Percentiles rank a stretch among this genome's conserved stretches.
Evolutionary conservation across 2,113 vertebrate species (phyloP).

Genomic region (human (Homo sapiens)): DNA sequence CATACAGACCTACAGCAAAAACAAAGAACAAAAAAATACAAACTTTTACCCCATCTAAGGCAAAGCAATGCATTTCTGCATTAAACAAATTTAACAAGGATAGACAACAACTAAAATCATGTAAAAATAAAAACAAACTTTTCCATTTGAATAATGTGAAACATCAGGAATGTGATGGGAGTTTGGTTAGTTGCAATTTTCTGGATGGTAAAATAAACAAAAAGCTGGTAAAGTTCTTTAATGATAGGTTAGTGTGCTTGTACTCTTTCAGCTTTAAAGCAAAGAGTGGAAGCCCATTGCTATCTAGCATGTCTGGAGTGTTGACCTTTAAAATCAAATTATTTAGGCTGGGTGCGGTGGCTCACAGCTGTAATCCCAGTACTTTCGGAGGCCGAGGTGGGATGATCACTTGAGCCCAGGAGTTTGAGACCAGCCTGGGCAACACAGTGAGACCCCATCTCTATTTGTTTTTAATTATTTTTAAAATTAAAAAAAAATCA

Average conservation of each 20-base stretch:
- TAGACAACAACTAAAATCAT: not conserved
- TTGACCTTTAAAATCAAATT: not conserved
- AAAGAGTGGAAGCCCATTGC: not conserved
- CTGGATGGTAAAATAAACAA: not conserved
- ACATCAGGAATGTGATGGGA: not conserved
- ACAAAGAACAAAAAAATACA: not conserved
- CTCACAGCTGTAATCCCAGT: no score
- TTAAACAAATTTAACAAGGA: conserved; percentile 8
- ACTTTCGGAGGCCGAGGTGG: no score
- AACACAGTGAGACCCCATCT: no score
- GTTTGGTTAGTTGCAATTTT: not conserved
- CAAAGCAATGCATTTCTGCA: not conserved
- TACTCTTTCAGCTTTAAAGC: not conserved
- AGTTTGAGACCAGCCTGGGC: no score
- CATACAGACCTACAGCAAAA: not conserved
- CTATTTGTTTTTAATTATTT: no score
- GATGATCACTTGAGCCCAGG: no score
- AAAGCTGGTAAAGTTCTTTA: not conserved
- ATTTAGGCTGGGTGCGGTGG: no score
- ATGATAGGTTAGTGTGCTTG: not conserved
- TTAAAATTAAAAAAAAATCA: not conserved
- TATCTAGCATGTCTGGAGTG: not conserved
- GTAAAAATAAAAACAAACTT: not conserved
- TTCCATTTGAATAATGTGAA: conserved; percentile 3
- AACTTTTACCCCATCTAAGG: not conserved